These are phyloP conservation scores for Campylomormyrus tamandua DNA, from an alignment of 2,113 vertebrate species.

Conservation along the genomic window DNA sequence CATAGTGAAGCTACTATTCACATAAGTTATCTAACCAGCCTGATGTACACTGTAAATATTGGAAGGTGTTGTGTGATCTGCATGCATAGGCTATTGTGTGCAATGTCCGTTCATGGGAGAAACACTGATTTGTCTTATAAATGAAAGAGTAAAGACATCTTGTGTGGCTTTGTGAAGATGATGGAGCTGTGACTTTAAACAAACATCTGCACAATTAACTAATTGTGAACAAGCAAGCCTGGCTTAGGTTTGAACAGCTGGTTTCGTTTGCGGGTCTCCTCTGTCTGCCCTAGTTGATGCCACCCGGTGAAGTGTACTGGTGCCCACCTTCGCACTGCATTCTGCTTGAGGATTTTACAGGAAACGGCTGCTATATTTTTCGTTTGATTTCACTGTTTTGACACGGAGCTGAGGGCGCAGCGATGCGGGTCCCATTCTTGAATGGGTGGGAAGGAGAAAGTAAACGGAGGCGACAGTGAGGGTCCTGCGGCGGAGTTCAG, in stretches of 20 bases:
- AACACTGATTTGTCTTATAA: not conserved
- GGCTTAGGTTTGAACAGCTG: conserved; percentile 61
- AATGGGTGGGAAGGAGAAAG: not conserved
- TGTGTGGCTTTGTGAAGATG: conserved; percentile 43
- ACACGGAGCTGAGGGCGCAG: not conserved
- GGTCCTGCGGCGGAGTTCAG: not conserved
- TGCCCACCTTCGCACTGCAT: not conserved
- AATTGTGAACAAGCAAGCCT: conserved; percentile 54
- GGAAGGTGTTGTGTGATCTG: not conserved
- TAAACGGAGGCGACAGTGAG: not conserved
- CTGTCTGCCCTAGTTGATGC: not conserved
- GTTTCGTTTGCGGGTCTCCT: conserved; percentile 43
- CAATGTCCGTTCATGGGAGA: not conserved
- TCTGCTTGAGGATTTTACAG: not conserved
- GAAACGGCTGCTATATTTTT: not conserved
- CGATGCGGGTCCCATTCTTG: not conserved
- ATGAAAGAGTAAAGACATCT: not conserved
- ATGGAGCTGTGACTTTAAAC: conserved; percentile 47
- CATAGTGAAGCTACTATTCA: not conserved
- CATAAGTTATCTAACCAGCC: not conserved
- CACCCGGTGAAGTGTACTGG: not conserved
- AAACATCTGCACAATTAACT: conserved; percentile 61
- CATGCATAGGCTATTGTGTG: not conserved
- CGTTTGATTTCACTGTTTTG: not conserved
- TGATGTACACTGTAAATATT: not conserved